These are phyloP conservation scores for Peromyscus melanophrys DNA, from an alignment of 2,797 vertebrate species.

Conservation along the genomic window DNA sequence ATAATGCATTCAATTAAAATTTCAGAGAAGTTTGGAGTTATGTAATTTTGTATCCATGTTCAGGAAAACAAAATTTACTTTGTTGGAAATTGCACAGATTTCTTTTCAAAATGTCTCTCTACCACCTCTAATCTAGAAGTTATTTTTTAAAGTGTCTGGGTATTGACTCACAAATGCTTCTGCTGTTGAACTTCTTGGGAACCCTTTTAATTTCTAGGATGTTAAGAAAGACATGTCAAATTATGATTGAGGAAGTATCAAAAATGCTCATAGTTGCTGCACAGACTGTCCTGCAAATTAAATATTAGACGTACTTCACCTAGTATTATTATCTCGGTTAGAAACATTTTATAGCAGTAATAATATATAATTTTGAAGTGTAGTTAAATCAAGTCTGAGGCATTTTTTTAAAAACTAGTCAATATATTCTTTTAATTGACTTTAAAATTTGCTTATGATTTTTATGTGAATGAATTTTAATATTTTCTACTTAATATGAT, in stretches of 20 bases:
- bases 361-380: constrained; percentile 17
- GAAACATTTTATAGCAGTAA: constrained; percentile 20
- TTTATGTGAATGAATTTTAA: not conserved
- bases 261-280: not conserved
- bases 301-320: not conserved
- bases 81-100: not conserved
- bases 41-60: not conserved
- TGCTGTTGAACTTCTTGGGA: not conserved
- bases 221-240: not conserved
- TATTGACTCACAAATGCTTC: not conserved
- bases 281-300: not conserved
- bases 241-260: not conserved
- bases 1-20: not conserved
- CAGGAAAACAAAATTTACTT: not conserved
- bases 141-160: not conserved
- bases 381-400: not conserved
- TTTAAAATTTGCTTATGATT: not conserved
- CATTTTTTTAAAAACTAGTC: not conserved
- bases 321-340: not conserved
- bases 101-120: not conserved
- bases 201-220: not conserved
- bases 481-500: constrained; percentile 15
- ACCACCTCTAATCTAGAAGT: not conserved
- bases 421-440: not conserved
- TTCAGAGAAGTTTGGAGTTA: not conserved